Percentiles rank a stretch among this genome's conserved stretches.
phyloP scores from a whole-genome alignment of 1,140 invertebrate genomes.

The Neocloeon triangulifer region DNA sequence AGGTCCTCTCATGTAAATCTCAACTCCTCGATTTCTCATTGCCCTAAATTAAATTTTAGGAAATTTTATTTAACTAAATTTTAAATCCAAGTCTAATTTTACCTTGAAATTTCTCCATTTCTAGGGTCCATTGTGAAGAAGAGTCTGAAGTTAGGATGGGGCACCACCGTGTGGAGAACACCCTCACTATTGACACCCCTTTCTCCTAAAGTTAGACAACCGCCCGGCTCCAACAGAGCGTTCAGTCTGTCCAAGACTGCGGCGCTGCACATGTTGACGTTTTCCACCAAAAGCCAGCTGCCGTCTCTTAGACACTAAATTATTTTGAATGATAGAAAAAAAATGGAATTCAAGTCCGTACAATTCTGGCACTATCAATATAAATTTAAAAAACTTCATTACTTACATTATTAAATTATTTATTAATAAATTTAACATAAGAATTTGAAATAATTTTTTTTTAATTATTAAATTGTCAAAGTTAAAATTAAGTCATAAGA shows the following conservation, averaged over 20 bases:
- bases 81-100: not conserved
- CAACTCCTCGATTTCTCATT: slow-evolving; percentile 92
- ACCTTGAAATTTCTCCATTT: slow-evolving; percentile 83
- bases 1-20: slow-evolving; percentile 49
- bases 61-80: too few relatives aligned
- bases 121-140: slow-evolving; percentile 89
- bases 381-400: too few relatives aligned
- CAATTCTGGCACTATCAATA: too few relatives aligned
- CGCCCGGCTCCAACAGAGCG: slow-evolving; percentile 79
- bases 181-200: slow-evolving; percentile 53
- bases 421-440: slow-evolving; percentile 1
- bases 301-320: slow-evolving; percentile 49
- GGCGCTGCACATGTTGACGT: slow-evolving; percentile 91
- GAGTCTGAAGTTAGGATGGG: slow-evolving; percentile 78
- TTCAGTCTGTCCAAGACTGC: slow-evolving; percentile 94
- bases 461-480: too few relatives aligned
- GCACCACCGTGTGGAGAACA: slow-evolving; percentile 46
- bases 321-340: slow-evolving; percentile 13
- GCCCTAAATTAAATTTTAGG: slow-evolving; percentile 36
- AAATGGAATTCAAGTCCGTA: too few relatives aligned
- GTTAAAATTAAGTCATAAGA: too few relatives aligned
- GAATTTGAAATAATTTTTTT: not conserved
- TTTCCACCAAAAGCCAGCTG: slow-evolving; percentile 82
- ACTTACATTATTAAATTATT: too few relatives aligned
- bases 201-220: slow-evolving; percentile 76